Conservation (phyloP, 2,797 vertebrate species). For the Taeniopygia guttata region DNA sequence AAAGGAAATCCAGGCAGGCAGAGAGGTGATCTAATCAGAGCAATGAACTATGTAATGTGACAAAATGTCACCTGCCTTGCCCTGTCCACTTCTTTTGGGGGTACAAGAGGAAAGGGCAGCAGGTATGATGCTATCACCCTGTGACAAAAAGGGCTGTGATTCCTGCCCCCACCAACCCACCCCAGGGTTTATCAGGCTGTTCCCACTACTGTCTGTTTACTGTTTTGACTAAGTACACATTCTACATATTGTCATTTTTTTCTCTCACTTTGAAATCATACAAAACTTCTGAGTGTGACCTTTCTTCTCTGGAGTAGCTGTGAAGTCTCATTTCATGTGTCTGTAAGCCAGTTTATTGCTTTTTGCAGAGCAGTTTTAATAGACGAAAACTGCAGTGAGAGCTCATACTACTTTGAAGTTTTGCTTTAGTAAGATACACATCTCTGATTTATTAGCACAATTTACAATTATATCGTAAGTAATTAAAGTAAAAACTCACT, state of each 20-base stretch:
- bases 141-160: not conserved
- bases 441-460: constrained; percentile 61
- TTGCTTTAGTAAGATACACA: constrained; percentile 60
- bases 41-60: not conserved
- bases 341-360: not conserved
- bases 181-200: not conserved
- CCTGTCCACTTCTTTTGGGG: accelerated
- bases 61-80: not conserved
- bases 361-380: not conserved
- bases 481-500: constrained; percentile 72
- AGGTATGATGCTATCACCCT: accelerated
- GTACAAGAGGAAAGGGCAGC: accelerated
- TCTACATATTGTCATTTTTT: not conserved
- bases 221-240: not conserved
- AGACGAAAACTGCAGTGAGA: constrained; percentile 14
- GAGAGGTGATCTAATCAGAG: not conserved
- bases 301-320: not conserved
- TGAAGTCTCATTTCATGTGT: not conserved
- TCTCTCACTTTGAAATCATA: not conserved
- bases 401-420: constrained; percentile 44
- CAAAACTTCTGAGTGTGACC: not conserved
- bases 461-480: constrained; percentile 60
- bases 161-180: too few species aligned
- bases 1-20: not conserved
- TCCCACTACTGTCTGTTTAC: accelerated